A percentile compares a stretch with the other conserved stretches of the same genome.
Evolutionary conservation across 1,140 invertebrate genomes (phyloP).

Genomic region (Psix sp.): DNA sequence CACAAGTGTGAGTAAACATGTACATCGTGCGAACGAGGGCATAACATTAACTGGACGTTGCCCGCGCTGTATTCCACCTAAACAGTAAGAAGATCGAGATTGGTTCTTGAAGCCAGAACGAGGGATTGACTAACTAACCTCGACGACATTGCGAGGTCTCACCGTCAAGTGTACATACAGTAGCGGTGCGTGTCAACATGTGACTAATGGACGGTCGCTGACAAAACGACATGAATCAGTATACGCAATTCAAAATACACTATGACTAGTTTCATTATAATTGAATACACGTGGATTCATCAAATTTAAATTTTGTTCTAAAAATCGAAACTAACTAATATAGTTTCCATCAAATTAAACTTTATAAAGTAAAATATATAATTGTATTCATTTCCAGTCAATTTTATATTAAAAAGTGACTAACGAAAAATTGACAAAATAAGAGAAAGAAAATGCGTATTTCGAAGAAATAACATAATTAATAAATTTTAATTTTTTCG

Average conservation of each 20-base stretch:
- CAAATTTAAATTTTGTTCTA: no score
- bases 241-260: slow-evolving; percentile 44
- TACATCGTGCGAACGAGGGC: slow-evolving; percentile 59
- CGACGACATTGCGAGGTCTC: slow-evolving; percentile 43
- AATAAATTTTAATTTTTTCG: no score
- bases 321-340: no score
- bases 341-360: no score
- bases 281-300: no score
- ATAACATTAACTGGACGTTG: slow-evolving; percentile 74
- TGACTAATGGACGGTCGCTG: slow-evolving; percentile 72
- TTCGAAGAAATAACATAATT: no score
- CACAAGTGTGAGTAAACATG: slow-evolving; percentile 34
- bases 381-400: no score
- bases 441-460: no score
- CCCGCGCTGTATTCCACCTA: slow-evolving; percentile 59
- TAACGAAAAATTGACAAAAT: no score
- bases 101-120: slow-evolving; percentile 42
- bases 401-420: no score
- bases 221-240: slow-evolving; percentile 66
- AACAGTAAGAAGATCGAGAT: slow-evolving; percentile 27
- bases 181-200: slow-evolving; percentile 71
- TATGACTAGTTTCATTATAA: slow-evolving; percentile 66
- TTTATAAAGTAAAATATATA: no score
- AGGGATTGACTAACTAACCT: slow-evolving; percentile 54
- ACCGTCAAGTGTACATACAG: slow-evolving; percentile 59